A percentile compares a stretch with the other conserved stretches of the same genome.
Conservation (phyloP, 2,113 vertebrate species). For the Rissa tridactyla region DNA sequence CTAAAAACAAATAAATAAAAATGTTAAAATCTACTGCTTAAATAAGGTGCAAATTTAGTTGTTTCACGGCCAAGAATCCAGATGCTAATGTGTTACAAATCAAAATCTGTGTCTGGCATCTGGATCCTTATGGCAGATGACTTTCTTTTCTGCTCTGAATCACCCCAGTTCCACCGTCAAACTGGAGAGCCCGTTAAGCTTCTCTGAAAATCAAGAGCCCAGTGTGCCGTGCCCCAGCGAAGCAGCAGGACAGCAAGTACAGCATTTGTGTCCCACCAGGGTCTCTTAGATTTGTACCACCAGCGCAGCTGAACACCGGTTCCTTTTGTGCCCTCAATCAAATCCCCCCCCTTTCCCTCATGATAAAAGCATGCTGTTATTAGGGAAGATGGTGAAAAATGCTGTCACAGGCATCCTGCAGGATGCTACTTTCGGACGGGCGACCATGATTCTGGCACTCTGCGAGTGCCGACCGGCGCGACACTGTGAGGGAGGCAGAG, state of each 20-base stretch:
- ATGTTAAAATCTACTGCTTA: not conserved
- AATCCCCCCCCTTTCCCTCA: not conserved
- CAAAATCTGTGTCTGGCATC: not conserved
- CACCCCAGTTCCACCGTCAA: not conserved
- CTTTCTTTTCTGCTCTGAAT: slow-evolving; percentile 1
- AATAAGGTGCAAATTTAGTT: not conserved
- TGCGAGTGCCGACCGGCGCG: not conserved
- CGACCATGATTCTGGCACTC: not conserved
- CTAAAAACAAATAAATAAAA: not conserved
- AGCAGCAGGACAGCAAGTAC: not conserved
- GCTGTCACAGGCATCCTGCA: not conserved
- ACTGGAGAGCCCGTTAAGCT: not conserved
- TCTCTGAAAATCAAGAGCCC: not conserved
- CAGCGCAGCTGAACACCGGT: not conserved
- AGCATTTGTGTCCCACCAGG: not conserved
- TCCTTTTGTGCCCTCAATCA: not conserved
- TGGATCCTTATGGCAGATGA: not conserved
- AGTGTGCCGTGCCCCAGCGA: not conserved
- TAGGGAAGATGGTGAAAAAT: not conserved
- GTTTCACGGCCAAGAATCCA: not conserved
- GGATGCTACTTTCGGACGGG: not conserved
- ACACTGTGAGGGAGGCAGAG: not conserved
- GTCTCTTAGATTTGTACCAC: not conserved
- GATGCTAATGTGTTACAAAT: not conserved
- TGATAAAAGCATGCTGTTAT: not conserved